A percentile compares a stretch with the other conserved stretches of the same genome.
Evolutionary conservation across 2,888 invertebrate genomes (phyloP).

Genomic region (Hypomecis atomaria): DNA sequence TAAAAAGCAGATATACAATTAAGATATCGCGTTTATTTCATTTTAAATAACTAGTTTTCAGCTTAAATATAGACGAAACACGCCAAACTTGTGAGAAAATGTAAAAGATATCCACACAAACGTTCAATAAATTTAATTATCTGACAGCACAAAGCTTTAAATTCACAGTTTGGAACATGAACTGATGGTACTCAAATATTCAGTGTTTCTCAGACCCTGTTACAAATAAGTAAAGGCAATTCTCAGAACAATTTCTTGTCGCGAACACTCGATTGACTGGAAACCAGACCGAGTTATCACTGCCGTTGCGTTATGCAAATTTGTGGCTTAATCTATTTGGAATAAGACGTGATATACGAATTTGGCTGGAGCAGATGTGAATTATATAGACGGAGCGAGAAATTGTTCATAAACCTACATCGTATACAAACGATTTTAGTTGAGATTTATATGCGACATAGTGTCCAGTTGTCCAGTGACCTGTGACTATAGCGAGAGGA

Average conservation of each 20-base stretch:
- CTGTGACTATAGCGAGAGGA: conserved; percentile 42
- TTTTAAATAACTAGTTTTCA: conserved; percentile 16
- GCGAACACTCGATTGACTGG: conserved; percentile 61
- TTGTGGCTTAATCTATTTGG: conserved; percentile 47
- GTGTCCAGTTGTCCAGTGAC: conserved; percentile 52
- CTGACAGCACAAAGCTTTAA: conserved; percentile 29
- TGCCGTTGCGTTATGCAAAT: conserved; percentile 53
- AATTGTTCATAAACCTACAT: conserved; percentile 59
- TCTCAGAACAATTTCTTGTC: conserved; percentile 71
- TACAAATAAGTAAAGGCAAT: conserved; percentile 64
- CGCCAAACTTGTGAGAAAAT: conserved; percentile 20
- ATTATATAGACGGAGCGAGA: conserved; percentile 68
- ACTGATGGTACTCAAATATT: conserved; percentile 62
- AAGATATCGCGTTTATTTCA: conserved; percentile 6
- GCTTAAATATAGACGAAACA: conserved; percentile 10
- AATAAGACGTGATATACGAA: conserved; percentile 54
- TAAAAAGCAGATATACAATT: conserved; percentile 7
- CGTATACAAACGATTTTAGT: conserved; percentile 60
- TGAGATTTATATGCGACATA: conserved; percentile 75
- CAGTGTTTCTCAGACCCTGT: conserved; percentile 64
- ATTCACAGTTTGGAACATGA: conserved; percentile 37
- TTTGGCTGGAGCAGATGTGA: conserved; percentile 49
- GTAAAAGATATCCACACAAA: conserved; percentile 18
- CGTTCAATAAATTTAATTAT: conserved; percentile 32
- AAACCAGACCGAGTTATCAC: conserved; percentile 52